Evolutionary conservation across 2,797 vertebrate genomes (phyloP).

Genomic region (Tenualosa ilisha): DNA sequence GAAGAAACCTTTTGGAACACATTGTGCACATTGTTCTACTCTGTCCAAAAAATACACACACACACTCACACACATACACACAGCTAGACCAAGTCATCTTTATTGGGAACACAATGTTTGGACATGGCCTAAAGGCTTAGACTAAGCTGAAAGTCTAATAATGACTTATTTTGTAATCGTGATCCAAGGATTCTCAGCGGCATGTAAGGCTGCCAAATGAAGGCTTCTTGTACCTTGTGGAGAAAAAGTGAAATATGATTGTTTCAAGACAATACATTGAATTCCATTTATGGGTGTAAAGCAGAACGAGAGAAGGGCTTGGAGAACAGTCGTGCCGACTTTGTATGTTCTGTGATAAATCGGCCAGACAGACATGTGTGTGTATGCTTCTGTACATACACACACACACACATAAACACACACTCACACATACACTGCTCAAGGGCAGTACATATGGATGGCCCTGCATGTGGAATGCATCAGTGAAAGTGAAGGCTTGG

Average conservation of each 20-base stretch:
- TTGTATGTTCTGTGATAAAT: neutral
- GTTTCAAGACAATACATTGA: neutral
- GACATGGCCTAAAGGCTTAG: neutral
- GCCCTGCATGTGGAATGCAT: neutral
- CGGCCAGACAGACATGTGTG: neutral
- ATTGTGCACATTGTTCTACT: neutral
- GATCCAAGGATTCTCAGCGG: neutral
- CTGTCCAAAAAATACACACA: neutral
- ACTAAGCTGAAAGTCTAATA: constrained; percentile 13
- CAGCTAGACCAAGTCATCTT: neutral
- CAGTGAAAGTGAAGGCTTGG: neutral
- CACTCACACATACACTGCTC: constrained; percentile 5
- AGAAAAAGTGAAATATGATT: neutral
- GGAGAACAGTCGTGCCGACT: neutral
- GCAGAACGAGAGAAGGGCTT: neutral
- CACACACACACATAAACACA: neutral
- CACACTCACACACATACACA: neutral
- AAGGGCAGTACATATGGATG: neutral
- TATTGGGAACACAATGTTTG: neutral
- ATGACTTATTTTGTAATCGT: constrained; percentile 3
- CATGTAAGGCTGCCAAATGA: neutral
- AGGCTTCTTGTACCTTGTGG: neutral
- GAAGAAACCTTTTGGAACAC: neutral
- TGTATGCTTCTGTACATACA: neutral
- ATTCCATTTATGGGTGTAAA: neutral